Evolutionary conservation across 2,888 invertebrate genomes (phyloP), one percentile per base, ranked within the genome.

Genomic region (Pandemis corylana): DNA sequence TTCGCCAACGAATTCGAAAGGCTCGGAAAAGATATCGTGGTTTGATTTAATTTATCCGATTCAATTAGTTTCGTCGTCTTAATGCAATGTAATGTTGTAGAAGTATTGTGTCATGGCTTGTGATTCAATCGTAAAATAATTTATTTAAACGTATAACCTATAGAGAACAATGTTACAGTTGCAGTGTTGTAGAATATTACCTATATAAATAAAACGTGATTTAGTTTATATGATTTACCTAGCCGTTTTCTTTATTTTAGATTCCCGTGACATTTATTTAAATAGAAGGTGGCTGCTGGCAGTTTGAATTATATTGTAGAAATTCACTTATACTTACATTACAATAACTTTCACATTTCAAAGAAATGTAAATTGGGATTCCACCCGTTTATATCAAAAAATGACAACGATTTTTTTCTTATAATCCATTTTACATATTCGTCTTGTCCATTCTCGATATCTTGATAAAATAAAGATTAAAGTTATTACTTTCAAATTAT

Each of bases 1-100:
- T 96, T 99, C 81, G 95, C 98, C 12, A 95, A 97, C 79, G 98
- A 98, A 91, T 97, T 99, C 82, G 98, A 98, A 85, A 95, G 96
- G 80, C 95, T 99, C 77, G 98, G 98, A 12, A 94, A 95, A 77
- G 96, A 97, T 87, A 85, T 94, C 77, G 78, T 88, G 72, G 90
- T 94, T 78, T 94, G 85, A 86, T 76, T 68, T 53, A 5, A 71
- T 63, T 66, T 41, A 71, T n/a, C 15, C 36, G 61, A 42, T 66
- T 65, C 28, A 70, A 65, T 72, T 72, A 49, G 63, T 36, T 63
- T 61, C 41, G 44, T 28, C 79, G 80, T 77, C 74, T 77, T 75
- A 76, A 74, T 77, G 71, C 59, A 76, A 79, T 83, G 79, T 80
- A 68, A 78, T 76, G 76, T 78, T 78, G 84, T 89, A 82, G 80